Evolutionary conservation across 2,888 invertebrate species (phyloP), one percentile per base, ranked within the genome.

Genomic region (Saturnia japonica): DNA sequence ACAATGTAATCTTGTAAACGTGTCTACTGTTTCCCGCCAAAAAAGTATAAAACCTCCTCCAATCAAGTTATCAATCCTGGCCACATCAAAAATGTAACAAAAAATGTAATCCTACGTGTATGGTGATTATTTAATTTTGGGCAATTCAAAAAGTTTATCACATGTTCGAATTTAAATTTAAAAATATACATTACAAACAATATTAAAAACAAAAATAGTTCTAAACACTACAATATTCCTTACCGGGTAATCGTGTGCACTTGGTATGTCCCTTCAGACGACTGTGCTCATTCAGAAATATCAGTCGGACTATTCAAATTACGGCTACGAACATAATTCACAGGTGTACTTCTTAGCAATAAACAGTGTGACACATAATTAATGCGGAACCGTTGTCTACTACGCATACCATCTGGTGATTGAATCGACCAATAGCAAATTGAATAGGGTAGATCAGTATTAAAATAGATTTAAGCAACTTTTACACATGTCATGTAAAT

Each of bases 401-500:
- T 64, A 40, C 68, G 60, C 69, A 42, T 70, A 64, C 72, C 68
- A 73, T 68, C 73, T 68, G 71, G 68, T 73, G 78, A 78, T 54
- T 68, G 70, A 72, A 73, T 70, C 70, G 68, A 71, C 74, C 75
- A 80, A 76, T 78, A 69, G 69, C 72, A 71, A 72, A 19, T 68
- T 73, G 74, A 70, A 67, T 75, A 73, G 71, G 72, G 72, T 77
- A 74, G 74, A 75, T 72, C 71, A 73, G 68, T 75, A 72, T 69
- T 45, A 76, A 79, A 79, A 80, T 78, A 80, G 78, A 78, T 71
- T 57, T 70, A 68, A 62, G 72, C 68, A 71, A 72, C 69, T 69
- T 64, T 51, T 12, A 54, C 64, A 64, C 64, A 40, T 64, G 40
- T 40, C 4, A 19, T 64, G 19, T 64, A n/a, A 7, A 51, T 51